Percentiles rank a stretch among this genome's conserved stretches.
Conservation (phyloP, 2,113 vertebrate genomes). For the Psittacula cyanocephala region DNA sequence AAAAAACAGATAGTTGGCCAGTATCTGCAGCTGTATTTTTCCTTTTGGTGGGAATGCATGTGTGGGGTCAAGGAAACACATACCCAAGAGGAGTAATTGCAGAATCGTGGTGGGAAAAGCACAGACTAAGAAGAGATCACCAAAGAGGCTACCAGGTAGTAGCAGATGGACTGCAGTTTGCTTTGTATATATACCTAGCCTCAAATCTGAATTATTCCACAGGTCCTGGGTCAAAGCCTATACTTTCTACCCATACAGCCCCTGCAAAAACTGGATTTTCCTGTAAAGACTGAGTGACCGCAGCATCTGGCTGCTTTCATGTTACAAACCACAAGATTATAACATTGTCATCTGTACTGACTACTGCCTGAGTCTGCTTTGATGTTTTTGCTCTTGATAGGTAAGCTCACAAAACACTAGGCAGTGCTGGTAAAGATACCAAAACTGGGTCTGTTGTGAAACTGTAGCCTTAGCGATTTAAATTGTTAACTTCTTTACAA, state of each 20-base stretch:
- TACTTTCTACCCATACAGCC: neutral
- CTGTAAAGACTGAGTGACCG: neutral
- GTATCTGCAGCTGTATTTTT: neutral
- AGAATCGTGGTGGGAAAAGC: neutral
- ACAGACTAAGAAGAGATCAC: neutral
- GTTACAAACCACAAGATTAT: neutral
- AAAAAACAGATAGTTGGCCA: neutral
- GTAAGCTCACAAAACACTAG: neutral
- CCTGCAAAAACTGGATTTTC: neutral
- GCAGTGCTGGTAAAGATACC: neutral
- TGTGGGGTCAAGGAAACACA: neutral
- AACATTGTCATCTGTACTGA: neutral
- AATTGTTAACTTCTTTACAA: neutral
- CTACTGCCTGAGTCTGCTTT: neutral
- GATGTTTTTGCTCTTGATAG: neutral
- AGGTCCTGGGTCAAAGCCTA: neutral
- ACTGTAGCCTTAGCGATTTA: neutral
- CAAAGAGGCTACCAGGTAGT: neutral
- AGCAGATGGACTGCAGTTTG: neutral
- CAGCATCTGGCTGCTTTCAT: neutral
- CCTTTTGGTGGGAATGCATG: neutral
- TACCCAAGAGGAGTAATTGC: neutral
- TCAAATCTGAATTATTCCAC: neutral
- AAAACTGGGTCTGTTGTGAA: neutral
- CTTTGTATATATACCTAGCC: neutral